phyloP scores from a whole-genome alignment of 1,140 invertebrate species.

The Euura saliciscinereae region DNA sequence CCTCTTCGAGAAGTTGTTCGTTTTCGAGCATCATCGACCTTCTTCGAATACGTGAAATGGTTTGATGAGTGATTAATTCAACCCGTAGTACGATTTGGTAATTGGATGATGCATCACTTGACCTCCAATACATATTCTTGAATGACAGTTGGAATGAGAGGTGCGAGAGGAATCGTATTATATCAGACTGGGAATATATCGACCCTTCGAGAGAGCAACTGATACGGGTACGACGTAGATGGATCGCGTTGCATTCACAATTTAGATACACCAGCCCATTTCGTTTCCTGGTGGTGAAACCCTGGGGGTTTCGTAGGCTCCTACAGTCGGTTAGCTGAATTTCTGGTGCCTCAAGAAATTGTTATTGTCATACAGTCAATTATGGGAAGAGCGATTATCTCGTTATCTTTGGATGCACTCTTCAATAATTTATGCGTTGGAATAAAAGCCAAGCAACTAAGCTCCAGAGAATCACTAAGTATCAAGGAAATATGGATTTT shows the following conservation, averaged over 20 bases:
- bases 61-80: too few relatives aligned
- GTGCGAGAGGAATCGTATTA: background rate
- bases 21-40: too few relatives aligned
- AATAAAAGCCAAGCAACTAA: background rate
- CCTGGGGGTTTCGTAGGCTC: background rate
- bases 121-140: too few relatives aligned
- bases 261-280: background rate
- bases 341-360: background rate
- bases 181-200: background rate
- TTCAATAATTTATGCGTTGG: too few relatives aligned
- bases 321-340: background rate
- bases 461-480: too few relatives aligned
- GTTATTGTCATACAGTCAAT: background rate
- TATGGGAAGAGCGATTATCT: too few relatives aligned
- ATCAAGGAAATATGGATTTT: too few relatives aligned
- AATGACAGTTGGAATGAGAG: background rate
- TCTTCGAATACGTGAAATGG: too few relatives aligned
- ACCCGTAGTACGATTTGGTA: too few relatives aligned
- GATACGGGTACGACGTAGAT: background rate
- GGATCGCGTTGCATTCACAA: background rate
- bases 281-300: background rate
- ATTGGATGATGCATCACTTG: too few relatives aligned
- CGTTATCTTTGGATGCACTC: too few relatives aligned
- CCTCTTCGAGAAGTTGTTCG: too few relatives aligned
- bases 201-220: background rate